Percentiles rank a stretch among this genome's conserved stretches.
These are phyloP conservation scores for Bradypodion ventrale DNA, from an alignment of 2,797 vertebrate genomes.

Conservation along the genomic window DNA sequence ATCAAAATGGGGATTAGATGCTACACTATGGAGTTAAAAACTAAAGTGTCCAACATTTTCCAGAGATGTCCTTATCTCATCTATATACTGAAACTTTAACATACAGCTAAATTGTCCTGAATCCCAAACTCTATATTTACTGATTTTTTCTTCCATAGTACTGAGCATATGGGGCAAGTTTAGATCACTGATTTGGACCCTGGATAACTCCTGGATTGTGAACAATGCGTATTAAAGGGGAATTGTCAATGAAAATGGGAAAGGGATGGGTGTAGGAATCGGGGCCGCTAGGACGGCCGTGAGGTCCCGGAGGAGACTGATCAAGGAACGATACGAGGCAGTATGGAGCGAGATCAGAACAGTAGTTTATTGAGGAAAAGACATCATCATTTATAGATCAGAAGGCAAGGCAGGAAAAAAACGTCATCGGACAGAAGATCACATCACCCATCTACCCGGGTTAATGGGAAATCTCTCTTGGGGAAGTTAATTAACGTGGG, in stretches of 20 bases:
- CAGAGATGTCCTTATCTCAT: not conserved
- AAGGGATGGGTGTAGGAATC: not conserved
- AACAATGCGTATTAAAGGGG: not conserved
- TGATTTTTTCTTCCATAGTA: not conserved
- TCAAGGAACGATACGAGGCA: too few relatives aligned
- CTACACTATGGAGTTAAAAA: not conserved
- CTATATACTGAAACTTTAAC: not conserved
- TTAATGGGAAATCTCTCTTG: too few relatives aligned
- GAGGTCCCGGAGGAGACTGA: too few relatives aligned
- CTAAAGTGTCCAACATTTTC: not conserved
- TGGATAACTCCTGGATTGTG: too few relatives aligned
- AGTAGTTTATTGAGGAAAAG: too few relatives aligned
- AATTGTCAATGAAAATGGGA: not conserved
- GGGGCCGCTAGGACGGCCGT: too few relatives aligned
- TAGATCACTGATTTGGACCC: not conserved
- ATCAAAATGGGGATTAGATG: not conserved
- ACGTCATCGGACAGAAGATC: too few relatives aligned
- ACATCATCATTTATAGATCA: too few relatives aligned
- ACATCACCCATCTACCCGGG: too few relatives aligned
- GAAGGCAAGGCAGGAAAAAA: too few relatives aligned
- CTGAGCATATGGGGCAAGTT: slow-evolving; percentile 3
- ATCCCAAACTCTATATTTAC: not conserved
- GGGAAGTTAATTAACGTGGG: too few relatives aligned
- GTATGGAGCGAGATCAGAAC: too few relatives aligned
- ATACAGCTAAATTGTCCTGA: not conserved